Evolutionary conservation across 2,113 vertebrate species (phyloP).

Genomic region (Forbesichthys papilliferus): DNA sequence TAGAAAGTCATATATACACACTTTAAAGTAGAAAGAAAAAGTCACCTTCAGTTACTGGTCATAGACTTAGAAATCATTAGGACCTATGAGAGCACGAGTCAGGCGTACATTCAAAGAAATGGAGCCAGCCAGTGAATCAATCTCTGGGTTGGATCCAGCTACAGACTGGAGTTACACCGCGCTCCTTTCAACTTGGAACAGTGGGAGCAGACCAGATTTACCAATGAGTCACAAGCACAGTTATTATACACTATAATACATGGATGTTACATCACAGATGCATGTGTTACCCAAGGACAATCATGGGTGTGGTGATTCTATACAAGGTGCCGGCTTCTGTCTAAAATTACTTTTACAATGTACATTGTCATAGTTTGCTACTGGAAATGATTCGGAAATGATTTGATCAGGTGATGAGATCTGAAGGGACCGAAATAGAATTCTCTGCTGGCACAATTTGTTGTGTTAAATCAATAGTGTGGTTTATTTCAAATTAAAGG

Average conservation of each 20-base stretch:
- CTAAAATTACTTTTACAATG: slow-evolving; percentile 34
- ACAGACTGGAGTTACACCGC: neutral
- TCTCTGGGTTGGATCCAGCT: neutral
- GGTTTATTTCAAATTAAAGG: no score
- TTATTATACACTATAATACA: slow-evolving; percentile 57
- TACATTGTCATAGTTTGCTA: slow-evolving; percentile 36
- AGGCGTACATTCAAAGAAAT: neutral
- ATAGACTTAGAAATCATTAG: no score
- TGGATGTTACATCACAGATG: slow-evolving; percentile 62
- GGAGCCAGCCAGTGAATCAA: slow-evolving; percentile 24
- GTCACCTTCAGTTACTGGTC: no score
- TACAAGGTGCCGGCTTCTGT: neutral
- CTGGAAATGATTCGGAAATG: slow-evolving; percentile 42
- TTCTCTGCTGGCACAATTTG: neutral
- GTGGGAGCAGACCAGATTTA: slow-evolving; percentile 3
- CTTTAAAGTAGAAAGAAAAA: no score
- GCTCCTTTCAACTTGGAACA: neutral
- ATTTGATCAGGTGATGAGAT: no score
- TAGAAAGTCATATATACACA: no score
- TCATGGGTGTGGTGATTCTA: slow-evolving; percentile 40
- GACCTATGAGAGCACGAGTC: neutral
- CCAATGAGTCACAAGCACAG: slow-evolving; percentile 45
- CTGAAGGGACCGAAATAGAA: neutral
- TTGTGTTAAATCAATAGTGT: no score
- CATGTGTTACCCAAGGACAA: slow-evolving; percentile 51